phyloP scores from a whole-genome alignment of 1,140 invertebrate species.

The Hermatobates lingyangjiaoensis region DNA sequence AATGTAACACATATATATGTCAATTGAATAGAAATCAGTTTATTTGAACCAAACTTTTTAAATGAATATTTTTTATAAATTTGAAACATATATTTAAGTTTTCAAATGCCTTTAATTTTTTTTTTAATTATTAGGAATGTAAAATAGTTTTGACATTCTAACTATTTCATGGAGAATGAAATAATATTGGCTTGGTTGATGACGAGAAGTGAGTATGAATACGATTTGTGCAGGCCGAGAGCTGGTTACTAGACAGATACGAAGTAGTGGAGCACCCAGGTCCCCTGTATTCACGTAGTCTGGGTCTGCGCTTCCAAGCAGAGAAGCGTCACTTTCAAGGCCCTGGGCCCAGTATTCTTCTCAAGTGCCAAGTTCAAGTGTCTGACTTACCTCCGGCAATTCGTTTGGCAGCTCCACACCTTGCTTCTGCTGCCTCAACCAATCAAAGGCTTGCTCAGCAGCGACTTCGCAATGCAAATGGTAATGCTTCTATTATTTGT shows the following conservation, averaged over 20 bases:
- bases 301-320: slow-evolving; percentile 13
- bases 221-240: slow-evolving; percentile 14
- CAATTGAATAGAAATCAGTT: too few species aligned
- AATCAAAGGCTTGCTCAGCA: slow-evolving; percentile 12
- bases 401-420: slow-evolving; percentile 4
- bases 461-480: neutral
- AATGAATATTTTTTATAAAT: too few species aligned
- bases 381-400: slow-evolving; percentile 29
- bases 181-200: too few species aligned
- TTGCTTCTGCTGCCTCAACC: slow-evolving; percentile 4
- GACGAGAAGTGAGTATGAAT: too few species aligned
- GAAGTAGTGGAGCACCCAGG: slow-evolving; percentile 6
- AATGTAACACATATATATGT: too few species aligned
- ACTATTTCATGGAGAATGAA: too few species aligned
- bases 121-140: too few species aligned
- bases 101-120: too few species aligned
- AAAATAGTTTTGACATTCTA: too few species aligned
- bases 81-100: too few species aligned
- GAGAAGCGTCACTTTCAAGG: slow-evolving; percentile 14
- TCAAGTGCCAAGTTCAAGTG: slow-evolving; percentile 60
- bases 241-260: slow-evolving; percentile 9
- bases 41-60: too few species aligned
- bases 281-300: slow-evolving; percentile 9
- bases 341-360: slow-evolving; percentile 18
- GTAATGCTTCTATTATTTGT: too few species aligned